Evolutionary conservation across 2,797 vertebrate species (phyloP).

Genomic region (Dryobates pubescens): DNA sequence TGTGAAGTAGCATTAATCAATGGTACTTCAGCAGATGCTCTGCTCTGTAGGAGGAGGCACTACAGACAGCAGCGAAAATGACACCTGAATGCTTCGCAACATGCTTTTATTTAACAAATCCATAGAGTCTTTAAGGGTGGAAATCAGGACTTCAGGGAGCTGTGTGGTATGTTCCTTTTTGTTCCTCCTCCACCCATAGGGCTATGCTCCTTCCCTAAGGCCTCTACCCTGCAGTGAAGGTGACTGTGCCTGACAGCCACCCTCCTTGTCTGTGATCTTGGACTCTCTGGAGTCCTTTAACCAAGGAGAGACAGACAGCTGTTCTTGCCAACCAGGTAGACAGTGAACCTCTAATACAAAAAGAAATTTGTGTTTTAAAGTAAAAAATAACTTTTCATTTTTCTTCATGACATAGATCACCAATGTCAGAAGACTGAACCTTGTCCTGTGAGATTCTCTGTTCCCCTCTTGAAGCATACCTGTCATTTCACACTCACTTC

Average conservation of each 20-base stretch:
- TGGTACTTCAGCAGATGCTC: background rate
- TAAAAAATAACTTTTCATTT: background rate
- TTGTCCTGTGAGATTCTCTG: background rate
- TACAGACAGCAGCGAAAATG: background rate
- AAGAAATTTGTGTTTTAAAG: background rate
- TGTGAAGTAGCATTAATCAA: background rate
- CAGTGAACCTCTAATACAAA: background rate
- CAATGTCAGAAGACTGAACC: background rate
- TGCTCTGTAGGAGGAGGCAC: background rate
- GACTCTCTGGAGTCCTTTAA: background rate
- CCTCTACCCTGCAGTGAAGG: background rate
- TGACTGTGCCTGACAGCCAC: background rate
- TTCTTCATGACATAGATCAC: background rate
- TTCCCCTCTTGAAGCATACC: background rate
- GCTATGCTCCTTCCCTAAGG: background rate
- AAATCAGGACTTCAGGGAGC: background rate
- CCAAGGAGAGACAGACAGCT: background rate
- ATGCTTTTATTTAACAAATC: background rate
- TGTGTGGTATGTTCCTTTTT: background rate
- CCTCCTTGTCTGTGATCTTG: background rate
- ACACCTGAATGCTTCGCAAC: background rate
- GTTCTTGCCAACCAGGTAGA: background rate
- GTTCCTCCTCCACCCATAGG: background rate
- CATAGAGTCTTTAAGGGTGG: background rate
- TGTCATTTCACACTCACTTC: background rate